Evolutionary conservation across 1,140 invertebrate genomes (phyloP).

Genomic region (Battus philenor): DNA sequence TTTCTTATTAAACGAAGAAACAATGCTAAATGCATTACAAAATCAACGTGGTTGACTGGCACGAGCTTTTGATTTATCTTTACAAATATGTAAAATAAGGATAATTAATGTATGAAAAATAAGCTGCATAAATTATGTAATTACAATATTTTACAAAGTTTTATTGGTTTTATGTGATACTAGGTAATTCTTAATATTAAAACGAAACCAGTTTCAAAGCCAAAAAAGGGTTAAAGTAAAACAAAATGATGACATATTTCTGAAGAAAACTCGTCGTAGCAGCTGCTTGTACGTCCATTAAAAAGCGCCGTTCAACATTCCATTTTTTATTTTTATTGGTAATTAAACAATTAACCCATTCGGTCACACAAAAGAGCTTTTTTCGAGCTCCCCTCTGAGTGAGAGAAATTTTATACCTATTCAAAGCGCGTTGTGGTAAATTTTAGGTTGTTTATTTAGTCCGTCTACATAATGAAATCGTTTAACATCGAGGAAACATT

Average conservation of each 20-base stretch:
- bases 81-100: no score
- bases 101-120: no score
- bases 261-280: conserved; percentile 22
- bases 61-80: no score
- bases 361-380: conserved; percentile 50
- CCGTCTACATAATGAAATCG: conserved; percentile 14
- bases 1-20: no score
- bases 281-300: conserved; percentile 48
- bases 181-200: no score
- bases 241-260: conserved; percentile 14
- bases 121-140: no score
- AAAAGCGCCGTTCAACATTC: conserved; percentile 35
- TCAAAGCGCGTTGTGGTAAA: conserved; percentile 56
- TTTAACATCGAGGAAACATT: conserved; percentile 4
- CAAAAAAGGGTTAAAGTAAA: conserved; percentile 12
- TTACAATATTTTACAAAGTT: no score
- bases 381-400: conserved; percentile 40
- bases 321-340: conserved; percentile 70
- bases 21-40: no score
- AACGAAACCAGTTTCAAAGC: neutral
- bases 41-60: no score
- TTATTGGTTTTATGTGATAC: no score
- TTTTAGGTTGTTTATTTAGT: conserved; percentile 53
- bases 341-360: conserved; percentile 74
- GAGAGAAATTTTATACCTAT: conserved; percentile 69